Evolutionary conservation across 2,113 vertebrate genomes (phyloP).

Genomic region (Steatornis caripensis): DNA sequence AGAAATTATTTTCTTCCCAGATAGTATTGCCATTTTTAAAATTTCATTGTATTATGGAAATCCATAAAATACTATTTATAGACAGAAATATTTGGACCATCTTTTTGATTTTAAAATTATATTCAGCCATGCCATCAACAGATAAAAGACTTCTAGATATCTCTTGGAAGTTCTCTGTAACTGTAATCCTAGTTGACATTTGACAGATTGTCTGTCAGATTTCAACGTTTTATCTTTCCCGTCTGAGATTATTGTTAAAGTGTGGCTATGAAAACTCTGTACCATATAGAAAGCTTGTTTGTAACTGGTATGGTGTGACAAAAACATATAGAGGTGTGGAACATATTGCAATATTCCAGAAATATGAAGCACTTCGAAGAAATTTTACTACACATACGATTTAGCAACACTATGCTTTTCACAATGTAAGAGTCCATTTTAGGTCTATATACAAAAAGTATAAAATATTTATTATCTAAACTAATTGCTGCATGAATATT

Average conservation of each 20-base stretch:
- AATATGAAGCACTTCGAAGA: not conserved
- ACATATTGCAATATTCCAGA: not conserved
- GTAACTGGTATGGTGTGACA: not conserved
- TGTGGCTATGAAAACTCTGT: not conserved
- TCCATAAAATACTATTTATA: not conserved
- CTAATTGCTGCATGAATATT: not conserved
- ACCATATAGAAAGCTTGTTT: not conserved
- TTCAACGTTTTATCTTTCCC: slow-evolving; percentile 28
- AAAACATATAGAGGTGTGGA: not conserved
- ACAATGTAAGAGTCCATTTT: not conserved
- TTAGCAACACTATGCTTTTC: not conserved
- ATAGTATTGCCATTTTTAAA: not conserved
- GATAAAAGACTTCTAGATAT: slow-evolving; percentile 5
- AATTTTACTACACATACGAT: not conserved
- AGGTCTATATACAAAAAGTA: not conserved
- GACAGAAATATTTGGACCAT: not conserved
- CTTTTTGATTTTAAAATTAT: not conserved
- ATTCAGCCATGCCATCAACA: not conserved
- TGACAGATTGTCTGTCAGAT: slow-evolving; percentile 15
- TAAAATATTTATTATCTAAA: not conserved
- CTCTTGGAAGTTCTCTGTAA: not conserved
- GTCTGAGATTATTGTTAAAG: slow-evolving; percentile 30
- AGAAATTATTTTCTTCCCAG: not conserved
- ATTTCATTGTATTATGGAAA: not conserved
- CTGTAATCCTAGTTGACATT: not conserved